phyloP scores from a whole-genome alignment of 2,113 vertebrate genomes.

The Oncorhynchus tshawytscha region DNA sequence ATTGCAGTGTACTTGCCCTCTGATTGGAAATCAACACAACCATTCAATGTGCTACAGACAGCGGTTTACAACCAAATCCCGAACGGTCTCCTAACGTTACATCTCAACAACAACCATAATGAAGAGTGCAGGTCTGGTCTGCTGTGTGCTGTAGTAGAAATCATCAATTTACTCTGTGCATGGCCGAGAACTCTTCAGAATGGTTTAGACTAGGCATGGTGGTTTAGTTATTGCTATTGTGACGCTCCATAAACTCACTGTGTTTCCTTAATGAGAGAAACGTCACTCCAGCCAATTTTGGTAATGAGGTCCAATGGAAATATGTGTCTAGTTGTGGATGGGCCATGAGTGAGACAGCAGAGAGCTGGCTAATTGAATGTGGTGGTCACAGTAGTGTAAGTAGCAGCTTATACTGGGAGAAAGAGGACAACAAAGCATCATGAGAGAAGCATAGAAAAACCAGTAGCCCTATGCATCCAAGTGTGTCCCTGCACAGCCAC shows the following conservation, averaged over 20 bases:
- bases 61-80: not conserved
- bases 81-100: not conserved
- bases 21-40: not conserved
- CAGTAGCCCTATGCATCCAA: constrained; percentile 53
- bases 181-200: not conserved
- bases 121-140: not conserved
- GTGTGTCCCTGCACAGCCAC: constrained; percentile 7
- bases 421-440: constrained; percentile 45
- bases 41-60: not conserved
- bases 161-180: not conserved
- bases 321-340: constrained; percentile 48
- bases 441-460: constrained; percentile 42
- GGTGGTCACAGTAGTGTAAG: not conserved
- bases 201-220: constrained; percentile 2
- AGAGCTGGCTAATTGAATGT: constrained; percentile 40
- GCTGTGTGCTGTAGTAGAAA: not conserved
- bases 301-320: constrained; percentile 44
- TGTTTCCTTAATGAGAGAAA: constrained; percentile 38
- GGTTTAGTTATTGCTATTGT: constrained; percentile 19
- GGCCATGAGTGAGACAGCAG: constrained; percentile 32
- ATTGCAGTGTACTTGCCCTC: constrained; percentile 13
- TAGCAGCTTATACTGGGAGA: not conserved
- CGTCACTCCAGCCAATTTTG: constrained; percentile 23
- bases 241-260: constrained; percentile 41
- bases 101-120: not conserved